phyloP scores from a whole-genome alignment of 2,113 vertebrate genomes.

The Cyprinodon brontotheroides region DNA sequence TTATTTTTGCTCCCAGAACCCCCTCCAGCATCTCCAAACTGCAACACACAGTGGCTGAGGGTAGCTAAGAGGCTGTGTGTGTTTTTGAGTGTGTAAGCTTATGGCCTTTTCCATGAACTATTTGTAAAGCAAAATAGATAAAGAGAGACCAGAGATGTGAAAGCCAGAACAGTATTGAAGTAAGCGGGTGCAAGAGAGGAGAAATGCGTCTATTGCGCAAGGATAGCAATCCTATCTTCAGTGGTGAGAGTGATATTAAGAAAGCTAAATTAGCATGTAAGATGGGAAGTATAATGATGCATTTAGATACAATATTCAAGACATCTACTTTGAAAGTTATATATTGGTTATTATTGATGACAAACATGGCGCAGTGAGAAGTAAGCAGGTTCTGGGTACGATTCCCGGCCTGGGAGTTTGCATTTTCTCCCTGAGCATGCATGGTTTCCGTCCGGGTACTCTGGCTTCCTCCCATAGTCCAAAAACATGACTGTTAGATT shows the following conservation, averaged over 20 bases:
- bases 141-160: constrained; percentile 38
- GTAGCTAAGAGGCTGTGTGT: constrained; percentile 29
- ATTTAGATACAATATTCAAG: constrained; percentile 5
- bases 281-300: constrained; percentile 1
- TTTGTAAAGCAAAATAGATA: constrained; percentile 52
- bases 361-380: no score
- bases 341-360: not conserved
- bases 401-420: no score
- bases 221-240: not conserved
- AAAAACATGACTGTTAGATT: no score
- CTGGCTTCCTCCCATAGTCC: no score
- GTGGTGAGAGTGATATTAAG: constrained; percentile 11
- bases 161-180: constrained; percentile 4
- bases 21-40: constrained; percentile 63
- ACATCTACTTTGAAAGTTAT: constrained; percentile 2
- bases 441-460: no score
- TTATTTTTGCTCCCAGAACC: constrained; percentile 75
- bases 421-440: no score
- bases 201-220: not conserved
- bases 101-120: constrained; percentile 62
- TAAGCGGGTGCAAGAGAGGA: constrained; percentile 7
- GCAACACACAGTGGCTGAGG: constrained; percentile 37
- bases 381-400: no score
- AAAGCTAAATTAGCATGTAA: not conserved
- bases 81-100: constrained; percentile 12